These are phyloP conservation scores for Arctopsyche grandis DNA, from an alignment of 1,140 invertebrate genomes.

Conservation along the genomic window DNA sequence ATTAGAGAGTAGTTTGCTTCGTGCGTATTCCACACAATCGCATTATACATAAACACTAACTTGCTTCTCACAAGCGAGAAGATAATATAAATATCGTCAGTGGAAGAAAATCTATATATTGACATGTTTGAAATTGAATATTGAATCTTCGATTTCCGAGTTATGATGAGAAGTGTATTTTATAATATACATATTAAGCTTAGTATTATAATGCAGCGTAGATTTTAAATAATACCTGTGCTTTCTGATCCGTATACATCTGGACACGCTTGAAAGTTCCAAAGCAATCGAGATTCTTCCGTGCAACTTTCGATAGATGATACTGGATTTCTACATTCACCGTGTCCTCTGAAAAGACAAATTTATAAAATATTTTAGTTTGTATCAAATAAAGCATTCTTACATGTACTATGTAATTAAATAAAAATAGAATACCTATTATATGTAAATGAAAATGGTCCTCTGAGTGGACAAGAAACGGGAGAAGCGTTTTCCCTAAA, in stretches of 20 bases:
- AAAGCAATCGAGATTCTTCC: slow-evolving; percentile 79
- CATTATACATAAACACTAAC: too few species aligned
- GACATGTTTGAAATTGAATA: too few species aligned
- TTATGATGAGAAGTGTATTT: too few species aligned
- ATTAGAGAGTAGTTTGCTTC: too few species aligned
- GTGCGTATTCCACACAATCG: too few species aligned
- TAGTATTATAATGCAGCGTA: too few species aligned
- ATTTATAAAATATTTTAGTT: slow-evolving; percentile 5
- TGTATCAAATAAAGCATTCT: background rate
- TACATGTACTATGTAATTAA: too few species aligned
- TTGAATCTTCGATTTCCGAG: too few species aligned
- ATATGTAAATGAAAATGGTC: slow-evolving; percentile 86
- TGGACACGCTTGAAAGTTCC: slow-evolving; percentile 88
- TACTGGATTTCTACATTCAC: slow-evolving; percentile 78
- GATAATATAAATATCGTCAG: too few species aligned
- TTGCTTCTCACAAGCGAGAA: too few species aligned
- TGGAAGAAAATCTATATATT: too few species aligned
- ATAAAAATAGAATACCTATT: slow-evolving; percentile 65
- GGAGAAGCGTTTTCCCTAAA: slow-evolving; percentile 83
- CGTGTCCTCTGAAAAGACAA: slow-evolving; percentile 72
- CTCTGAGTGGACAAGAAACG: slow-evolving; percentile 84
- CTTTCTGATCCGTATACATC: slow-evolving; percentile 79
- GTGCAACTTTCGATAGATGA: slow-evolving; percentile 86
- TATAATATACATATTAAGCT: too few species aligned
- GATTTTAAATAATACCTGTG: slow-evolving; percentile 68